phyloP scores from a whole-genome alignment of 1,140 invertebrate species.

The Goniozus legneri region DNA sequence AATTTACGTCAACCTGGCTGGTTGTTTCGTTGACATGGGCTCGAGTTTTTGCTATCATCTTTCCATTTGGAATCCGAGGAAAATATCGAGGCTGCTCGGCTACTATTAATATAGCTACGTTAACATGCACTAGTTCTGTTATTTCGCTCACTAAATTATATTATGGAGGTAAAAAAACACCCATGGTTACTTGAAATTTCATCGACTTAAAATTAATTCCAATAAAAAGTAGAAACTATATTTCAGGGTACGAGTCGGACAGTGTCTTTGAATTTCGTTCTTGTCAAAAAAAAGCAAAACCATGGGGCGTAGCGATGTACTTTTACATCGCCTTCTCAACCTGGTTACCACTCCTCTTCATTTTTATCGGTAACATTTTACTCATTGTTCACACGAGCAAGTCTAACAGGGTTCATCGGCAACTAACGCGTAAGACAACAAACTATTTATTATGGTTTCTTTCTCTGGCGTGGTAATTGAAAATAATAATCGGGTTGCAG shows the following conservation, averaged over 20 bases:
- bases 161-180: conserved; percentile 35
- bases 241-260: conserved; percentile 44
- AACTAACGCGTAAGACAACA: conserved; percentile 25
- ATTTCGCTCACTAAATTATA: conserved; percentile 36
- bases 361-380: conserved; percentile 41
- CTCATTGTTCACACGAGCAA: conserved; percentile 37
- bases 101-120: conserved; percentile 21
- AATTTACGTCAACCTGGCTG: conserved; percentile 38
- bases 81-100: conserved; percentile 25
- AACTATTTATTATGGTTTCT: too few relatives aligned
- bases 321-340: conserved; percentile 43
- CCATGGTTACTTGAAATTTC: too few relatives aligned
- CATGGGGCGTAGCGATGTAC: conserved; percentile 39
- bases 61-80: conserved; percentile 27
- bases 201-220: too few relatives aligned
- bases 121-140: conserved; percentile 29
- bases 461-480: too few relatives aligned
- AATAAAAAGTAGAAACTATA: too few relatives aligned
- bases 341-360: conserved; percentile 42
- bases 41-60: conserved; percentile 31
- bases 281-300: conserved; percentile 34
- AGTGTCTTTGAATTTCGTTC: conserved; percentile 43
- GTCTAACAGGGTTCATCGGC: conserved; percentile 26
- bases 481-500: too few relatives aligned
- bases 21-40: conserved; percentile 37